Conservation (phyloP, 1,140 invertebrate genomes). For the Pinna nobilis region DNA sequence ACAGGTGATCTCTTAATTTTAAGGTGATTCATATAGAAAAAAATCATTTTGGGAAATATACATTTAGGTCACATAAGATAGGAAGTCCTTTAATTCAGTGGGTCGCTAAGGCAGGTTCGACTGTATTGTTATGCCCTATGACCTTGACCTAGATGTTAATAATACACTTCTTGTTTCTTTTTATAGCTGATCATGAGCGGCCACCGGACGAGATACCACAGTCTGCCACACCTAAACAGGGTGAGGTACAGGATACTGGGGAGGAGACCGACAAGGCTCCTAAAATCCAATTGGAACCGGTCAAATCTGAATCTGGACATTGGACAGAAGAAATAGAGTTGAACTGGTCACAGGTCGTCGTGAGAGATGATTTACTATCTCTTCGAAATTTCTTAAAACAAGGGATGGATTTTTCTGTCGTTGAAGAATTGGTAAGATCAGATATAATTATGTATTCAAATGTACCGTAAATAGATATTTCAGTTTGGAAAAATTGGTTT, state of each 20-base stretch:
- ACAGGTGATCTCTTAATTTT: no score
- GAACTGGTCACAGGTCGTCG: constrained; percentile 58
- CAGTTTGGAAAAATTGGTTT: no score
- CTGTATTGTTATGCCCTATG: no score
- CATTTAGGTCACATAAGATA: no score
- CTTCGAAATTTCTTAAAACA: constrained; percentile 70
- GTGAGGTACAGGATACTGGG: not conserved
- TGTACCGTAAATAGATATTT: no score
- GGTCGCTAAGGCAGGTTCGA: no score
- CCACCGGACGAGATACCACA: constrained; percentile 3
- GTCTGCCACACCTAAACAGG: not conserved
- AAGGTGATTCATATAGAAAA: no score
- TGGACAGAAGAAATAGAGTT: constrained; percentile 69
- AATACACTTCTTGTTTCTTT: no score
- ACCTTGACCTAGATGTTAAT: no score
- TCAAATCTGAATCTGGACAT: constrained; percentile 48
- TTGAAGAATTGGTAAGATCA: constrained; percentile 68
- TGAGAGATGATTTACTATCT: constrained; percentile 63
- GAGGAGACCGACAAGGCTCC: constrained; percentile 6
- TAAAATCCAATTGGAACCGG: constrained; percentile 44
- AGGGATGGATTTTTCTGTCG: constrained; percentile 66
- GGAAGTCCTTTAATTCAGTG: no score
- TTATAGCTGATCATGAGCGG: constrained; percentile 13
- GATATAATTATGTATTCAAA: not conserved
- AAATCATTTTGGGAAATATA: no score